Conservation (phyloP, 2,888 invertebrate genomes). For the Cybosia mesomella region DNA sequence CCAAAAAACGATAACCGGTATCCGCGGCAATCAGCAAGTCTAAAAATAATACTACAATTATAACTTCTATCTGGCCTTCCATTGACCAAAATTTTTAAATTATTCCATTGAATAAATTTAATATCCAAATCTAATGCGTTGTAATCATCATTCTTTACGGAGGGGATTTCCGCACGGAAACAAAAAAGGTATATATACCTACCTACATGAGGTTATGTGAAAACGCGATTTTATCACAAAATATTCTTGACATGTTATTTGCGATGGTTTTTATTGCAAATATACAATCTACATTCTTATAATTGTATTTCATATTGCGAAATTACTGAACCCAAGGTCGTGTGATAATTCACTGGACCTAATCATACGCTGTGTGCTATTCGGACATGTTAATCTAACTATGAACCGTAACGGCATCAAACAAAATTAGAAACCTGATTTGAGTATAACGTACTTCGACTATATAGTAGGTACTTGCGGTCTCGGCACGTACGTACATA, state of each 20-base stretch:
- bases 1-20: too few species aligned
- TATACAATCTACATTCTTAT: neutral
- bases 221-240: neutral
- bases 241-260: neutral
- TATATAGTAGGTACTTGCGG: neutral
- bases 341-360: constrained; percentile 38
- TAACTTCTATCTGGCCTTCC: neutral
- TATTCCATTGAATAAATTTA: neutral
- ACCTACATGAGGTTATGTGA: too few species aligned
- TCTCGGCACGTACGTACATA: too few species aligned
- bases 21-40: too few species aligned
- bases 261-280: neutral
- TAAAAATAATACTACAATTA: neutral
- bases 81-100: neutral
- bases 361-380: constrained; percentile 35
- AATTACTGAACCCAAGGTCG: constrained; percentile 41
- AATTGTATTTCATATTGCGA: constrained; percentile 16
- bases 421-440: constrained; percentile 25
- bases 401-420: constrained; percentile 41
- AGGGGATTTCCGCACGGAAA: too few species aligned
- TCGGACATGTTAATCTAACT: constrained; percentile 42
- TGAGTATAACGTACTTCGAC: neutral
- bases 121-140: neutral
- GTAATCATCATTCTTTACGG: neutral
- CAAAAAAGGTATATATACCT: too few species aligned